phyloP scores from a whole-genome alignment of 2,888 invertebrate species.

The Gnatocerus cornutus region DNA sequence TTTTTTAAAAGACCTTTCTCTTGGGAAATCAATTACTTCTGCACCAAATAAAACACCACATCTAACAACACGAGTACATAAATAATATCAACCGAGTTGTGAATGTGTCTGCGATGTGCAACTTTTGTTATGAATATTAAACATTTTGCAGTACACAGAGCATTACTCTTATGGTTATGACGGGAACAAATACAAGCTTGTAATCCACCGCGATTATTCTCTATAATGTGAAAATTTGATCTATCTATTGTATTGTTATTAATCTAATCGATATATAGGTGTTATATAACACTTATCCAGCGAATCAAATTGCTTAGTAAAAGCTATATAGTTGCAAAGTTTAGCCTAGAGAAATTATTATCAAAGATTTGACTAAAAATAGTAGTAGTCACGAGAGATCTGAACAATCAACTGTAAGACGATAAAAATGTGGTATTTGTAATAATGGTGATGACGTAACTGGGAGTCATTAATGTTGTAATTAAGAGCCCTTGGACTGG shows the following conservation, averaged over 20 bases:
- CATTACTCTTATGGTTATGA: conserved; percentile 8
- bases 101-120: conserved; percentile 28
- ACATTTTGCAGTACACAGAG: conserved; percentile 10
- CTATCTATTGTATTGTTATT: not conserved
- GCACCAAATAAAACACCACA: conserved; percentile 51
- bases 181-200: not conserved
- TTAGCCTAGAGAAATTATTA: too few species aligned
- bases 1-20: conserved; percentile 50
- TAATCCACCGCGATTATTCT: not conserved
- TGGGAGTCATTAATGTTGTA: too few species aligned
- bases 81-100: conserved; percentile 29
- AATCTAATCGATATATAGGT: too few species aligned
- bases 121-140: conserved; percentile 37
- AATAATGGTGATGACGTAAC: too few species aligned
- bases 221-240: not conserved
- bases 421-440: too few species aligned
- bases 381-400: too few species aligned
- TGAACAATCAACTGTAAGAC: too few species aligned
- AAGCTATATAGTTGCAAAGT: too few species aligned
- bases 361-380: too few species aligned
- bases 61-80: conserved; percentile 27
- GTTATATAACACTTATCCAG: too few species aligned
- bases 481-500: too few species aligned
- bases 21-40: conserved; percentile 60
- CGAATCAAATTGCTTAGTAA: too few species aligned